Percentiles rank a stretch among this genome's conserved stretches.
Conservation (phyloP, 2,113 vertebrate species). For the Brachirus orientalis region DNA sequence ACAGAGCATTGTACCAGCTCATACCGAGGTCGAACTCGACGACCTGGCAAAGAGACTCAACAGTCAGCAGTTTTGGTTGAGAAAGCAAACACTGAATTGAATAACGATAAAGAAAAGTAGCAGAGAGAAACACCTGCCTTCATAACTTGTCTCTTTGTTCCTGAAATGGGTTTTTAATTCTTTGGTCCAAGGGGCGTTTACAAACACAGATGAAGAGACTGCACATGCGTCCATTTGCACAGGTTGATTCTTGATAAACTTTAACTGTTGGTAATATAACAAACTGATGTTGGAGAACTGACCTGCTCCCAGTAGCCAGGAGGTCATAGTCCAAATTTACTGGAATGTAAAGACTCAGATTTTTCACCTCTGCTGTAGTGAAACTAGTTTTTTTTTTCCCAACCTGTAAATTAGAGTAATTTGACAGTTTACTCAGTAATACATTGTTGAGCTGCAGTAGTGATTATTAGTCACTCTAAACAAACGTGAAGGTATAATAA, state of each 20-base stretch:
- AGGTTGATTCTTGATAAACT: slow-evolving; percentile 9
- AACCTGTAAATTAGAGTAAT: neutral
- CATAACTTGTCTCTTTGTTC: neutral
- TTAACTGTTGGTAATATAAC: neutral
- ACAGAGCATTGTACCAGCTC: no score
- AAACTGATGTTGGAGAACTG: neutral
- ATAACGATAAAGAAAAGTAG: neutral
- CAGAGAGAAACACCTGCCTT: neutral
- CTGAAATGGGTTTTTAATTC: neutral
- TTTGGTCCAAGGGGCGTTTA: neutral
- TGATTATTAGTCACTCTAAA: neutral
- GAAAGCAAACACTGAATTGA: no score
- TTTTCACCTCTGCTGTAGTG: neutral
- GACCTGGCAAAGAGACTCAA: no score
- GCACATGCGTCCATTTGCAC: slow-evolving; percentile 1
- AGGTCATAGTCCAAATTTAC: neutral
- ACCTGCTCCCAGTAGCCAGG: neutral
- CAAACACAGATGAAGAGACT: neutral
- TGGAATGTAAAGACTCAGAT: neutral
- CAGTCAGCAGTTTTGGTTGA: no score
- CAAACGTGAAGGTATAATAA: no score
- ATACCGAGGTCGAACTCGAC: no score
- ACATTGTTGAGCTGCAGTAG: neutral
- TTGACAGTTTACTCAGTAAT: neutral
- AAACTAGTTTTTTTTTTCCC: no score